Conservation (phyloP, 2,113 vertebrate genomes). For the Canis aureus region DNA sequence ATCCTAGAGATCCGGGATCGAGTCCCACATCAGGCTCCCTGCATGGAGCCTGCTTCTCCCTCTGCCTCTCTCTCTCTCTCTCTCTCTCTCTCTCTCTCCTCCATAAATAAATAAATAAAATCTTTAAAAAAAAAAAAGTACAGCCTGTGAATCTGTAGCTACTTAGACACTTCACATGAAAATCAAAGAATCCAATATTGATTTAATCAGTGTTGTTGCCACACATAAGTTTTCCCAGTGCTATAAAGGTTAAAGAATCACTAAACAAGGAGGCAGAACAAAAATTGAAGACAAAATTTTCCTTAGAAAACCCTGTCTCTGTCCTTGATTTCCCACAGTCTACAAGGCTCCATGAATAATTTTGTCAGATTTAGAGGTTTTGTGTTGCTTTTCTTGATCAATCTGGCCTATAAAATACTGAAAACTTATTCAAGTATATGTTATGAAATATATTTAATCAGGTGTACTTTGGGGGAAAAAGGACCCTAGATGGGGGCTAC, state of each 20-base stretch:
- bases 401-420: neutral
- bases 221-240: neutral
- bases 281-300: neutral
- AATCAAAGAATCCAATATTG: neutral
- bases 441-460: neutral
- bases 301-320: neutral
- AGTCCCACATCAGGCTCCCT: too few relatives aligned
- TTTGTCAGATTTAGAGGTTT: neutral
- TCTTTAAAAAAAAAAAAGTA: too few relatives aligned
- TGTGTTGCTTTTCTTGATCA: neutral
- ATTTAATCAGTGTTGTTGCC: neutral
- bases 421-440: neutral
- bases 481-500: rapidly evolving
- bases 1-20: too few relatives aligned
- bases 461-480: neutral
- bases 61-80: too few relatives aligned
- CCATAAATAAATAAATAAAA: too few relatives aligned
- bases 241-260: neutral
- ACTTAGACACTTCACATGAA: neutral
- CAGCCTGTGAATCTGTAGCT: neutral
- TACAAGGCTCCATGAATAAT: neutral
- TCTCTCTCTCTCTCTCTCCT: too few relatives aligned
- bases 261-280: neutral
- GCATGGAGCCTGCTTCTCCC: too few relatives aligned
- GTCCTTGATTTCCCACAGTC: neutral